phyloP scores from a whole-genome alignment of 2,113 vertebrate species.

The Mobula birostris region DNA sequence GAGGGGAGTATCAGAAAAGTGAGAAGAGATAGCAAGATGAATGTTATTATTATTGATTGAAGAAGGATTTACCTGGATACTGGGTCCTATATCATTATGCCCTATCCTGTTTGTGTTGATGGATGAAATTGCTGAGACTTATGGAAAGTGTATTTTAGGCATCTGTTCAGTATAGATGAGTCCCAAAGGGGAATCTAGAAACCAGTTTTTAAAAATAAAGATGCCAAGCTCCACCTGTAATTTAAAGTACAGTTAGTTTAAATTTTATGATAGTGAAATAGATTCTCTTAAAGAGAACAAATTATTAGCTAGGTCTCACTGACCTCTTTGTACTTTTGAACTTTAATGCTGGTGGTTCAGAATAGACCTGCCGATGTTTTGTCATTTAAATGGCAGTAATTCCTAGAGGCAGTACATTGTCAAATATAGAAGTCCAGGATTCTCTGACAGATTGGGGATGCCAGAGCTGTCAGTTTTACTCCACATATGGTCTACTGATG shows the following conservation, averaged over 20 bases:
- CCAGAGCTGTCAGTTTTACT: too few species aligned
- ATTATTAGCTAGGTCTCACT: not conserved
- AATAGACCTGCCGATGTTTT: too few species aligned
- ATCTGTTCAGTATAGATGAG: not conserved
- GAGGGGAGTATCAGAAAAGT: not conserved
- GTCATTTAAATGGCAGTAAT: too few species aligned
- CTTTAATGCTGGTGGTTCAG: too few species aligned
- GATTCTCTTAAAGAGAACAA: not conserved
- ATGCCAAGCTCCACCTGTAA: not conserved
- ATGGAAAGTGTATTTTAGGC: not conserved
- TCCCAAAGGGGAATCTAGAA: not conserved
- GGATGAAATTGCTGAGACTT: not conserved
- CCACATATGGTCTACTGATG: too few species aligned
- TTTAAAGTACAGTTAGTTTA: not conserved
- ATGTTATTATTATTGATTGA: not conserved
- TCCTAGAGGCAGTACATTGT: too few species aligned
- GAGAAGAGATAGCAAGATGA: not conserved
- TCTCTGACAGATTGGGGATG: too few species aligned
- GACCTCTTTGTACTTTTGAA: too few species aligned
- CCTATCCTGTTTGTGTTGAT: not conserved
- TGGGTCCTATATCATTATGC: not conserved
- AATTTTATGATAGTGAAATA: not conserved
- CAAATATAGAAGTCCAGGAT: too few species aligned
- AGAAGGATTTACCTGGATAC: not conserved
- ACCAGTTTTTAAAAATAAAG: not conserved